These are phyloP conservation scores for Stenopsyche tienmushanensis DNA, from an alignment of 1,140 invertebrate genomes.

Conservation along the genomic window DNA sequence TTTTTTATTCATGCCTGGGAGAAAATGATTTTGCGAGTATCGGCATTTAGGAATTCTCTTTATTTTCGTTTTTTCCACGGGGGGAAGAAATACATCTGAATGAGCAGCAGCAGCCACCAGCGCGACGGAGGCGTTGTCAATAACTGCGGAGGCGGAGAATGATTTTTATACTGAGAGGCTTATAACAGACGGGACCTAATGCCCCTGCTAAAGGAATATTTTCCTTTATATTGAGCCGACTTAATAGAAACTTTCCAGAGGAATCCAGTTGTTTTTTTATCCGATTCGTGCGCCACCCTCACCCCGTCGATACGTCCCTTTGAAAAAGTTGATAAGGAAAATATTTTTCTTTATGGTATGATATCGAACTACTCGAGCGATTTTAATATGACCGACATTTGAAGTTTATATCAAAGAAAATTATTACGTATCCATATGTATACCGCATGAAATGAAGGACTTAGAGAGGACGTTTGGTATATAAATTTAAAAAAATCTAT, in stretches of 20 bases:
- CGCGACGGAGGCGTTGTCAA: constrained; percentile 23
- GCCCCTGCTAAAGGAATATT: constrained; percentile 28
- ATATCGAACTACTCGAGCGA: constrained; percentile 2
- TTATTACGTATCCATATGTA: too few relatives aligned
- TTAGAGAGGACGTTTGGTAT: too few relatives aligned
- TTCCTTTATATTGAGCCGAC: constrained; percentile 26
- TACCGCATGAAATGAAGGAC: too few relatives aligned
- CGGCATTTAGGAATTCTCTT: constrained; percentile 33
- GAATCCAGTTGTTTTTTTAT: constrained; percentile 31
- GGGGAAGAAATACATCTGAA: constrained; percentile 24
- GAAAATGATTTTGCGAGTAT: constrained; percentile 35
- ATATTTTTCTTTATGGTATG: constrained; percentile 21
- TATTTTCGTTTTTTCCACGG: constrained; percentile 27
- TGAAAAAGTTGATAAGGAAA: neutral
- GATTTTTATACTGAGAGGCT: constrained; percentile 7
- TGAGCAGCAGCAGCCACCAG: constrained; percentile 11
- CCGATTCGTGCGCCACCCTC: neutral
- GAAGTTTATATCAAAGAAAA: constrained; percentile 8
- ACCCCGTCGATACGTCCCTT: too few relatives aligned
- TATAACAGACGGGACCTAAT: constrained; percentile 31
- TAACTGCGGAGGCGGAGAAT: neutral
- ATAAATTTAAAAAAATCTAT: too few relatives aligned
- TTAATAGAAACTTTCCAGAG: constrained; percentile 35
- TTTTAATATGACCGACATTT: constrained; percentile 32
- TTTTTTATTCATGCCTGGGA: constrained; percentile 30